Conservation (phyloP, 2,888 invertebrate genomes). For the Apocheima hispidaria region DNA sequence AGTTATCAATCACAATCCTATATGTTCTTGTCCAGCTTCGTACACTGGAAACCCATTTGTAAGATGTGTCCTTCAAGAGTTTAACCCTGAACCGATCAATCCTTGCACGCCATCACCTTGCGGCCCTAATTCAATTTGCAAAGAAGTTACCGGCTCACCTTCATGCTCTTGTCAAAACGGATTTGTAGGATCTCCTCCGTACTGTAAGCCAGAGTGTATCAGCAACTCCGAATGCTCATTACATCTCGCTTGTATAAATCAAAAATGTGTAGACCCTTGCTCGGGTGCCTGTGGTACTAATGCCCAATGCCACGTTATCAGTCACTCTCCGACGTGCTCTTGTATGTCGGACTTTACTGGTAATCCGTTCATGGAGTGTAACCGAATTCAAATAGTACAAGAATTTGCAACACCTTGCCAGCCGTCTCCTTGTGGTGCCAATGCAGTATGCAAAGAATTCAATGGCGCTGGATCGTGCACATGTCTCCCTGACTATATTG, state of each 20-base stretch:
- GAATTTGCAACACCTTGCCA: slow-evolving; percentile 85
- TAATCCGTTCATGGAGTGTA: slow-evolving; percentile 91
- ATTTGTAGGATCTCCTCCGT: slow-evolving; percentile 90
- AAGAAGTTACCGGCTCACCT: slow-evolving; percentile 88
- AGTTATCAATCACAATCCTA: slow-evolving; percentile 93
- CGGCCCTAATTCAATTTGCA: slow-evolving; percentile 92
- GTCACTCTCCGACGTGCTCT: slow-evolving; percentile 90
- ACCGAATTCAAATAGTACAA: slow-evolving; percentile 63
- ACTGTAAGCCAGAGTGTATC: slow-evolving; percentile 93
- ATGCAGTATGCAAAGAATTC: slow-evolving; percentile 88
- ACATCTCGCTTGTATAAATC: slow-evolving; percentile 90
- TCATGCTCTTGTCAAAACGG: slow-evolving; percentile 91
- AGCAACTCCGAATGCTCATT: slow-evolving; percentile 91
- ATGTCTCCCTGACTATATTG: slow-evolving; percentile 89
- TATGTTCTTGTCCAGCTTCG: slow-evolving; percentile 89
- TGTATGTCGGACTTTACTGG: slow-evolving; percentile 90
- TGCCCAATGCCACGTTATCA: slow-evolving; percentile 91
- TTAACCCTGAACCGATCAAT: slow-evolving; percentile 81
- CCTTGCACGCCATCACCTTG: slow-evolving; percentile 93
- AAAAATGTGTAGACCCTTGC: slow-evolving; percentile 92
- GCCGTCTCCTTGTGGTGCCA: slow-evolving; percentile 88
- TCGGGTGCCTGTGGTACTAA: slow-evolving; percentile 89
- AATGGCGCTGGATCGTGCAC: slow-evolving; percentile 88
- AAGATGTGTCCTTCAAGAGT: slow-evolving; percentile 86
- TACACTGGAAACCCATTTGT: slow-evolving; percentile 92